Percentiles rank a stretch among this genome's conserved stretches.
phyloP scores from a whole-genome alignment of 2,797 vertebrate species.

The Microctenopoma steveboyesi region DNA sequence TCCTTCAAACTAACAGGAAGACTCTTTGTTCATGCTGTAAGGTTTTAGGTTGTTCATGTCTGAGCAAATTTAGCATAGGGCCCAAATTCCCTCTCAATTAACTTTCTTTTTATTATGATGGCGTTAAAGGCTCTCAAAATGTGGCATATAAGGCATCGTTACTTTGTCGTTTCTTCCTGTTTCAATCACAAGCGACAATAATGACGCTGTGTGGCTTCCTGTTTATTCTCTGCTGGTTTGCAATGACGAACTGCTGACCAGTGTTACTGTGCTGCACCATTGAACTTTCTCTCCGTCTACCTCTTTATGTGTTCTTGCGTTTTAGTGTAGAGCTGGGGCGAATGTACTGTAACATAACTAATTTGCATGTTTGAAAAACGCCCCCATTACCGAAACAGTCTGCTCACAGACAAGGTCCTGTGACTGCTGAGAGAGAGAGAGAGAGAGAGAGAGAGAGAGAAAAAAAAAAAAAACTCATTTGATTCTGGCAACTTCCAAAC shows the following conservation, averaged over 20 bases:
- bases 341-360: conserved; percentile 6
- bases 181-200: conserved; percentile 22
- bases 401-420: conserved; percentile 30
- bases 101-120: neutral
- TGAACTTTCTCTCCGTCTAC: neutral
- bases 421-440: conserved; percentile 23
- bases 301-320: neutral
- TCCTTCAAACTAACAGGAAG: conserved; percentile 59
- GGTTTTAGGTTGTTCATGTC: conserved; percentile 3
- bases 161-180: conserved; percentile 40
- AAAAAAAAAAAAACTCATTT: neutral
- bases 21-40: conserved; percentile 11
- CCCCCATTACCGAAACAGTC: conserved; percentile 14
- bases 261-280: neutral
- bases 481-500: conserved; percentile 2
- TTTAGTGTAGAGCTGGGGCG: conserved; percentile 4
- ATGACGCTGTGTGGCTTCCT: conserved; percentile 71
- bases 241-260: conserved; percentile 12
- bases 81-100: neutral
- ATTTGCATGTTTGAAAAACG: conserved; percentile 38
- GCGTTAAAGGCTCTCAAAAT: neutral
- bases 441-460: neutral
- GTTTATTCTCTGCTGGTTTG: conserved; percentile 62
- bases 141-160: conserved; percentile 9
- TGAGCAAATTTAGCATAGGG: conserved; percentile 12